These are phyloP conservation scores for Calonectris borealis DNA, from an alignment of 2,113 vertebrate species.

Conservation along the genomic window DNA sequence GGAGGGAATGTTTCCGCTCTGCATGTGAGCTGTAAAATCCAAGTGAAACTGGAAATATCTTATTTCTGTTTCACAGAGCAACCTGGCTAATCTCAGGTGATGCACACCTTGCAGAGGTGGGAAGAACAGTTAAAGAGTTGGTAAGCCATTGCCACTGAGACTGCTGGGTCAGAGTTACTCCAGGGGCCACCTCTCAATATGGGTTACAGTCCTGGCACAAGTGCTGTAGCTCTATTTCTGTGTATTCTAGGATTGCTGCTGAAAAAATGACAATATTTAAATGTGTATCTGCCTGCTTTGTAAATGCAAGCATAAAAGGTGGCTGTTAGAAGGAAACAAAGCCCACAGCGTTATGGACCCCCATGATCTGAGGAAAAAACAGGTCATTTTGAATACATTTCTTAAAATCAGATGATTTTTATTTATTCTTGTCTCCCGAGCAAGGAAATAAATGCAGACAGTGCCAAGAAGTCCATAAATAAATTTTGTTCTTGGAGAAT, in stretches of 20 bases:
- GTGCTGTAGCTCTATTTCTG: not conserved
- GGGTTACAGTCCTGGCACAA: not conserved
- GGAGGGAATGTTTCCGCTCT: not conserved
- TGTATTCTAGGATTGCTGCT: not conserved
- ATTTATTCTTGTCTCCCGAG: not conserved
- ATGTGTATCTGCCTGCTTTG: not conserved
- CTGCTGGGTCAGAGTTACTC: not conserved
- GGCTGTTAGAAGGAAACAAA: not conserved
- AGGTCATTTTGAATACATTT: not conserved
- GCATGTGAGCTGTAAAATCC: not conserved
- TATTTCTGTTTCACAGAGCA: not conserved
- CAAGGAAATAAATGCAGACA: not conserved
- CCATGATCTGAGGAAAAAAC: not conserved
- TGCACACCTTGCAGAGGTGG: not conserved
- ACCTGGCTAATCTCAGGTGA: not conserved
- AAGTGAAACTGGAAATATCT: not conserved
- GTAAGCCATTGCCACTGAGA: not conserved
- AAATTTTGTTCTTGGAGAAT: not conserved
- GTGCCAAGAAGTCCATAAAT: conserved; percentile 31
- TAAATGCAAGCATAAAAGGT: not conserved
- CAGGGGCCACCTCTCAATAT: not conserved
- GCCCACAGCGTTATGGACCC: rapidly evolving
- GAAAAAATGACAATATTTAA: not conserved
- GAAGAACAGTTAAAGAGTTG: not conserved
- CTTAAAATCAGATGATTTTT: not conserved